Percentiles rank a stretch among this genome's conserved stretches.
phyloP scores from a whole-genome alignment of 2,888 invertebrate species.

The Aphodius sticticus region DNA sequence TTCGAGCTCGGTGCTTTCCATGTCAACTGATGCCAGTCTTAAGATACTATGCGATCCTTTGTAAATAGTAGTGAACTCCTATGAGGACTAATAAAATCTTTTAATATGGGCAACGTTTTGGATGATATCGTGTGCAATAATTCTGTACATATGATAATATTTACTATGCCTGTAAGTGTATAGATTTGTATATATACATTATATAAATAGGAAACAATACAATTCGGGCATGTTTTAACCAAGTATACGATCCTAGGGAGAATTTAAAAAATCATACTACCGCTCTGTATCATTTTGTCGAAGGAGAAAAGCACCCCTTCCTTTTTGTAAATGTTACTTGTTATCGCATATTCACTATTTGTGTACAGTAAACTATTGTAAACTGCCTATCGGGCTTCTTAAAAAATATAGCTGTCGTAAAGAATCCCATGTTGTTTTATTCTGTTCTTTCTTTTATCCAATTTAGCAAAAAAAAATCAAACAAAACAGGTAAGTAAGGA shows the following conservation, averaged over 20 bases:
- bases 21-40: conserved; percentile 44
- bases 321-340: conserved; percentile 55
- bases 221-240: conserved; percentile 9
- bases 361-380: conserved; percentile 61
- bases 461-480: too few relatives aligned
- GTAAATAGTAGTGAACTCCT: conserved; percentile 57
- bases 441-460: not conserved
- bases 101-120: conserved; percentile 38
- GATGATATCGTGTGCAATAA: conserved; percentile 57
- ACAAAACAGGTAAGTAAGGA: too few relatives aligned
- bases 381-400: conserved; percentile 59
- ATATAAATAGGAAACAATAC: not conserved
- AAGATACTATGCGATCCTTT: conserved; percentile 45
- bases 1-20: conserved; percentile 31
- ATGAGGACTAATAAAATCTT: conserved; percentile 40
- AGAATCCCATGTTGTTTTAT: conserved; percentile 30
- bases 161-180: conserved; percentile 57
- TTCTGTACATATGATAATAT: conserved; percentile 56
- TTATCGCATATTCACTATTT: conserved; percentile 59
- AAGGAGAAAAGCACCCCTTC: conserved; percentile 13
- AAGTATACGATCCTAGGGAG: conserved; percentile 22
- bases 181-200: conserved; percentile 56
- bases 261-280: not conserved
- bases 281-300: conserved; percentile 16
- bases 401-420: conserved; percentile 60